Evolutionary conservation across 2,888 invertebrate genomes (phyloP), one percentile per base, ranked within the genome.

Genomic region (Pinctada fucata): DNA sequence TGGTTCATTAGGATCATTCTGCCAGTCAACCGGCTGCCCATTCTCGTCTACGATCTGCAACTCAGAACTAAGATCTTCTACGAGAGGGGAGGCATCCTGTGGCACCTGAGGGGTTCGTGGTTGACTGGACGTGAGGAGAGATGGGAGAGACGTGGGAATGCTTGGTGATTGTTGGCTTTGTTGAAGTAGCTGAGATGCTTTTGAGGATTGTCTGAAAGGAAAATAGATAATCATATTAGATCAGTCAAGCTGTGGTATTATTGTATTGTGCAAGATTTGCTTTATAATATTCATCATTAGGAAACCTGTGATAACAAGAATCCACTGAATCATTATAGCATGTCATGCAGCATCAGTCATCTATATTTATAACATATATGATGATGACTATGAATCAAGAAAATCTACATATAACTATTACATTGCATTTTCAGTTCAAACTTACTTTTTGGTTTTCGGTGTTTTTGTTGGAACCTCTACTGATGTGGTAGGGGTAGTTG

Each of bases 1-100:
- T 0, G 98, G 98, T 93, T 99, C 99, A 93, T 99, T 97, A 2
- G 98, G 98, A 93, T 98, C 98, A 88, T 96, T 97, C 0, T 96
- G 95, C 97, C 97, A 98, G 91, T 97, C 97, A 8, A 86, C 80
- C 75, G 87, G 80, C 78, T 88, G 84, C 75, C 90, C 83, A 75
- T 87, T 84, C 80, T 88, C 88, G 70, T 90, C 90, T 8, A 89
- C 88, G 47, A 88, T 88, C 80, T 91, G 90, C 69, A 90, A 86
- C 47, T 89, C 90, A 45, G 85, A 84, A 65, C 77, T 87, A 8
- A 82, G 66, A 3, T 89, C 88, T 45, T 91, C 86, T 80, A 87
- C 82, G 47, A 88, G 94, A 72, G 94, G 94, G 13, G 93, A 93
- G 66, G 94, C 94, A 31, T 83, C 79, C 16, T 82, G 83, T 5